A percentile compares a stretch with the other conserved stretches of the same genome.
These are phyloP conservation scores for Luidia sarsii DNA, from an alignment of 53 echinoderm and acorn worm species.

Conservation along the genomic window DNA sequence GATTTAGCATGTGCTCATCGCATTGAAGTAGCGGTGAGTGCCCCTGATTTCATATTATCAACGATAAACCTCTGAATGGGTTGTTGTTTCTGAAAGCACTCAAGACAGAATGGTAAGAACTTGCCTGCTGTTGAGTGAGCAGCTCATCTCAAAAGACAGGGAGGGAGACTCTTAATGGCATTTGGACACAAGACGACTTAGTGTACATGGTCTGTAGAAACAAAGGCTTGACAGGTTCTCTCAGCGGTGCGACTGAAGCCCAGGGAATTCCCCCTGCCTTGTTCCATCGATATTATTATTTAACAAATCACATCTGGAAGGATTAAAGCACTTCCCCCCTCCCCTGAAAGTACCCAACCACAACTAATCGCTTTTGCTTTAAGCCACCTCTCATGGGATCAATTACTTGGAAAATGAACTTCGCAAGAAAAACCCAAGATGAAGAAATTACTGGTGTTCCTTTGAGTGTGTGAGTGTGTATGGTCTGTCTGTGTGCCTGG, in stretches of 20 bases:
- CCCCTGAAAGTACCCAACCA: neutral
- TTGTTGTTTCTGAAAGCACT: too few species aligned
- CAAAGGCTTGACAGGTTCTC: neutral
- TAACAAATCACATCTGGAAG: constrained; percentile 3
- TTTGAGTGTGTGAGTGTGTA: neutral
- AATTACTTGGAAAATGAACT: constrained; percentile 49
- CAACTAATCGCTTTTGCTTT: constrained; percentile 3
- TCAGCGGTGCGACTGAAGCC: neutral
- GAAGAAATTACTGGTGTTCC: neutral
- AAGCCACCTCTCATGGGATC: constrained; percentile 12
- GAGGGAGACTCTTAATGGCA: too few species aligned
- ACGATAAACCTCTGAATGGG: too few species aligned
- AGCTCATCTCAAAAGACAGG: too few species aligned
- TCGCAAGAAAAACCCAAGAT: too few species aligned
- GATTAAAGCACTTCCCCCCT: constrained; percentile 28
- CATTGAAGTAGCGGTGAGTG: too few species aligned
- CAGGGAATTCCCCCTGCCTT: too few species aligned
- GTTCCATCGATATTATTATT: too few species aligned
- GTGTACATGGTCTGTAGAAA: neutral
- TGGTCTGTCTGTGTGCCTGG: neutral
- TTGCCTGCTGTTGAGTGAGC: too few species aligned
- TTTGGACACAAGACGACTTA: neutral
- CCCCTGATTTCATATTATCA: too few species aligned
- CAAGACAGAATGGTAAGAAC: too few species aligned
- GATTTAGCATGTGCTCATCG: too few species aligned